phyloP scores from a whole-genome alignment of 2,888 invertebrate genomes.

The Tinea semifulvella region DNA sequence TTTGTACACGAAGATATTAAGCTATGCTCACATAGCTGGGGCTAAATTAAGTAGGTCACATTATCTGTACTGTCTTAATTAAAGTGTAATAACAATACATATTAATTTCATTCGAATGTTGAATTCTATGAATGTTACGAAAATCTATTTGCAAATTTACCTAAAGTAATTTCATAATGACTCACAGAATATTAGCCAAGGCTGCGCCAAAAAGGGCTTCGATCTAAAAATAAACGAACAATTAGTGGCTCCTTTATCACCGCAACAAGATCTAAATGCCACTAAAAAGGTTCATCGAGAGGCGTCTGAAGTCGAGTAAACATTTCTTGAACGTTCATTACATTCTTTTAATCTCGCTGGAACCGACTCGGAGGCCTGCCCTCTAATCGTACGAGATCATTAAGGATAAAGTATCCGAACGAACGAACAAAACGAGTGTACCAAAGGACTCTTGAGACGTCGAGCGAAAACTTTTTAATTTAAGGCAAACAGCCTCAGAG shows the following conservation, averaged over 20 bases:
- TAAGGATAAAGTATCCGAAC: constrained; percentile 36
- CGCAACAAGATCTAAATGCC: constrained; percentile 12
- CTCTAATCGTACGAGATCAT: constrained; percentile 41
- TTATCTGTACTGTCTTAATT: too few species aligned
- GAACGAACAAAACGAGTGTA: constrained; percentile 29
- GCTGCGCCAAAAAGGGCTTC: background rate
- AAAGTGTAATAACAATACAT: too few species aligned
- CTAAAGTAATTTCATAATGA: too few species aligned
- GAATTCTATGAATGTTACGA: too few species aligned
- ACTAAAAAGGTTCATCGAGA: constrained; percentile 14
- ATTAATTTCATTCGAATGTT: too few species aligned
- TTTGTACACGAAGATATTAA: constrained; percentile 1
- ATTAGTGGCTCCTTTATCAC: constrained; percentile 8
- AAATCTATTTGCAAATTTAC: too few species aligned
- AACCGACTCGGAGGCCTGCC: constrained; percentile 18
- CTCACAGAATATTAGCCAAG: too few species aligned
- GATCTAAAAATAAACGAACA: background rate
- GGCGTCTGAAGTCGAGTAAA: constrained; percentile 9
- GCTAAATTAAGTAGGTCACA: background rate
- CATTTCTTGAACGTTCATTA: constrained; percentile 15
- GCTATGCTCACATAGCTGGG: background rate
- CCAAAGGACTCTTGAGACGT: constrained; percentile 30
- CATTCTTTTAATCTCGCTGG: constrained; percentile 27
- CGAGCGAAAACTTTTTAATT: constrained; percentile 50
- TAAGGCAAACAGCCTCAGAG: constrained; percentile 46